phyloP scores from a whole-genome alignment of 2,888 invertebrate genomes.

The Brachyopa scutellaris region DNA sequence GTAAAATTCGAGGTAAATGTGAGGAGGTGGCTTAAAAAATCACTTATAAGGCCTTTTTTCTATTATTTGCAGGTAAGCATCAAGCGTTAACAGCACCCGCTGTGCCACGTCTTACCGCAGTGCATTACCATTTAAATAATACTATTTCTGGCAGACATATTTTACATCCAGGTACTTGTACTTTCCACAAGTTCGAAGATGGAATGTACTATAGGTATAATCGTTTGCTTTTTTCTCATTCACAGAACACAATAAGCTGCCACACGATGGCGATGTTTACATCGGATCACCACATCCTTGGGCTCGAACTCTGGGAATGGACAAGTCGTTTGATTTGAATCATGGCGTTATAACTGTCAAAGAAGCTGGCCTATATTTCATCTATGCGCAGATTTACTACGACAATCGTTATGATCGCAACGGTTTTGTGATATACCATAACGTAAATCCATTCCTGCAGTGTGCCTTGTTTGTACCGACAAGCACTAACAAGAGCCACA shows the following conservation, averaged over 20 bases:
- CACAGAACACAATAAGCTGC: constrained; percentile 51
- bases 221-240: background rate
- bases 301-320: constrained; percentile 85
- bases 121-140: constrained; percentile 78
- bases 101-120: constrained; percentile 74
- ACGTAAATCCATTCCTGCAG: constrained; percentile 86
- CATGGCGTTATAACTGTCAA: constrained; percentile 87
- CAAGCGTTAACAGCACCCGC: constrained; percentile 46
- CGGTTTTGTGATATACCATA: constrained; percentile 88
- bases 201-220: too few species aligned
- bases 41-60: constrained; percentile 2
- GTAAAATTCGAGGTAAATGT: constrained; percentile 37
- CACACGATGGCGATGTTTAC: constrained; percentile 79
- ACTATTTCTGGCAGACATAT: constrained; percentile 76
- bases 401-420: constrained; percentile 89
- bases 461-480: constrained; percentile 88
- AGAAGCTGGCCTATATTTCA: constrained; percentile 88
- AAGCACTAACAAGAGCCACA: constrained; percentile 85
- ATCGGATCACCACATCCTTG: constrained; percentile 81
- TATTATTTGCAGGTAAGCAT: constrained; percentile 31
- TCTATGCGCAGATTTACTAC: constrained; percentile 91
- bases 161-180: constrained; percentile 46
- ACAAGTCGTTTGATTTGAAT: constrained; percentile 84
- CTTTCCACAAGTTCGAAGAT: too few species aligned
- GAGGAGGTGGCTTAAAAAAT: background rate